Percentiles rank a stretch among this genome's conserved stretches.
phyloP scores from a whole-genome alignment of 2,888 invertebrate genomes.

The Pherbina coryleti region DNA sequence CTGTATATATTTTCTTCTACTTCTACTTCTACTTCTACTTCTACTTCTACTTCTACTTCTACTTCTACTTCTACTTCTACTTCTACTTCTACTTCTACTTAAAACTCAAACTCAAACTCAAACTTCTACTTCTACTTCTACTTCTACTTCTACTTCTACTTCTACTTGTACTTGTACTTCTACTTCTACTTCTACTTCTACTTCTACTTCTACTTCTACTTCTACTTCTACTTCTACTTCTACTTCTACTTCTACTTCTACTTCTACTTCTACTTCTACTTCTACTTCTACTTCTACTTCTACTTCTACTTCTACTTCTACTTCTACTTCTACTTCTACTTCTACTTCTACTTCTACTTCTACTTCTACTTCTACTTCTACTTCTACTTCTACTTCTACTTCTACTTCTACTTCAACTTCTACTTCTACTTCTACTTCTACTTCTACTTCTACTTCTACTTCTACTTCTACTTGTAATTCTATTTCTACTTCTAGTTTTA shows the following conservation, averaged over 20 bases:
- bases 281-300: slow-evolving; percentile 2
- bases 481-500: background rate
- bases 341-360: slow-evolving; percentile 2
- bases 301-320: slow-evolving; percentile 2
- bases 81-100: background rate
- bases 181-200: background rate
- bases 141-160: slow-evolving; percentile 2
- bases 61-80: slow-evolving; percentile 2
- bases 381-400: slow-evolving; percentile 2
- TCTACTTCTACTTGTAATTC: background rate
- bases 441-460: slow-evolving; percentile 2
- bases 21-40: too few species aligned
- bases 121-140: background rate
- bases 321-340: slow-evolving; percentile 2
- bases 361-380: slow-evolving; percentile 2
- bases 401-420: background rate
- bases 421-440: slow-evolving; percentile 2
- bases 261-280: slow-evolving; percentile 2
- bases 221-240: slow-evolving; percentile 2
- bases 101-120: background rate
- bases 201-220: slow-evolving; percentile 2
- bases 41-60: background rate
- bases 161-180: background rate
- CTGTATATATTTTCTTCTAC: too few species aligned
- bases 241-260: slow-evolving; percentile 2